Conservation (phyloP, 1,140 invertebrate species). For the Apolygus lucorum region DNA sequence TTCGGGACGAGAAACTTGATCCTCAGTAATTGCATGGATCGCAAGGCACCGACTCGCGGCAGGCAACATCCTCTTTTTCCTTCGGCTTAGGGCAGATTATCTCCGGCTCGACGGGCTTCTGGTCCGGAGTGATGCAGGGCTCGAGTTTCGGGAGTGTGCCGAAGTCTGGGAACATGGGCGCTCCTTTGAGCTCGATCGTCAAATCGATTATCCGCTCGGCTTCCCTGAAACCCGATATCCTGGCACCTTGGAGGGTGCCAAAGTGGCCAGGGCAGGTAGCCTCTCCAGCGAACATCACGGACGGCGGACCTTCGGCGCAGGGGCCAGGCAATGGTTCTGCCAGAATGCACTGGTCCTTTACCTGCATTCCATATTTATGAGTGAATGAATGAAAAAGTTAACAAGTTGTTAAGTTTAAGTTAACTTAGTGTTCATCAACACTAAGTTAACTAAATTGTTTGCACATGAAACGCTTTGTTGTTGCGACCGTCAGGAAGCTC, state of each 20-base stretch:
- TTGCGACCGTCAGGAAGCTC: no score
- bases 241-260: slow-evolving; percentile 70
- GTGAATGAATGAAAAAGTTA: no score
- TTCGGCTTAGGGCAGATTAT: neutral
- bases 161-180: neutral
- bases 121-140: neutral
- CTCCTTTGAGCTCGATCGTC: slow-evolving; percentile 11
- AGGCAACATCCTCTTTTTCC: neutral
- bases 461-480: no score
- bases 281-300: slow-evolving; percentile 77
- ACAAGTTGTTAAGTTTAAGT: no score
- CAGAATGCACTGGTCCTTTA: slow-evolving; percentile 32
- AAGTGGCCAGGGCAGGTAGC: slow-evolving; percentile 68
- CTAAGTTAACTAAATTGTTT: no score
- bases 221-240: slow-evolving; percentile 70
- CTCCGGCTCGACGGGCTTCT: neutral
- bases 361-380: no score
- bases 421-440: no score
- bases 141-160: neutral
- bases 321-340: slow-evolving; percentile 7
- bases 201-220: slow-evolving; percentile 56
- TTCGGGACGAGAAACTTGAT: no score
- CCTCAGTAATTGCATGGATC: neutral
- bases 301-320: slow-evolving; percentile 40
- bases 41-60: neutral